phyloP scores from a whole-genome alignment of 2,797 vertebrate species.

The Geotrypetes seraphini region DNA sequence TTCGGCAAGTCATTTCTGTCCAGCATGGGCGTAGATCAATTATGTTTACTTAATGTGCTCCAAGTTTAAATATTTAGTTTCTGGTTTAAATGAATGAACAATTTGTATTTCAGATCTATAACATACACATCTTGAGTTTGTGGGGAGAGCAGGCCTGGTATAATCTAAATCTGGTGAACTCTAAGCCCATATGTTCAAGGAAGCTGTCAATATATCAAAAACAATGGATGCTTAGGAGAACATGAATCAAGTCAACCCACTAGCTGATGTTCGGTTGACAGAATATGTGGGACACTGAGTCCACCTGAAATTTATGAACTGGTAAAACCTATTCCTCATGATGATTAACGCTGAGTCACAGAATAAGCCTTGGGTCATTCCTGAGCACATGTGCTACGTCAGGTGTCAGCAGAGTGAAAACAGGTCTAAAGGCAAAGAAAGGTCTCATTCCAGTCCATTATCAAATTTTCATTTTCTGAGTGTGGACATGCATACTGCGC shows the following conservation, averaged over 20 bases:
- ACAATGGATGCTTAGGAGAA: conserved; percentile 14
- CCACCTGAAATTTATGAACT: conserved; percentile 54
- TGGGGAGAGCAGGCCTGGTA: not conserved
- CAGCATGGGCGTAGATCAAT: conserved; percentile 24
- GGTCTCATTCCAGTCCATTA: conserved; percentile 40
- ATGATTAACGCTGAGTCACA: conserved; percentile 49
- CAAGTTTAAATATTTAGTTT: conserved; percentile 33
- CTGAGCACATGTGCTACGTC: conserved; percentile 25
- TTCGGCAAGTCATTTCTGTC: conserved; percentile 20
- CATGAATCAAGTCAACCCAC: conserved; percentile 36
- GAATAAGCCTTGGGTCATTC: conserved; percentile 38
- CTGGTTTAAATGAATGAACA: conserved; percentile 9
- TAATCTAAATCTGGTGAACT: too few species aligned
- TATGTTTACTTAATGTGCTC: conserved; percentile 15
- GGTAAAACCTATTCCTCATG: conserved; percentile 45
- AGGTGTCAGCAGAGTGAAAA: conserved; percentile 59
- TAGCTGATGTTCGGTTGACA: conserved; percentile 41
- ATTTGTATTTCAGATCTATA: not conserved
- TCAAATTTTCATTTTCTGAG: conserved; percentile 43
- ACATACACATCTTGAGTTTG: not conserved
- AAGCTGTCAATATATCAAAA: conserved; percentile 28
- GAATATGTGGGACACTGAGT: conserved; percentile 43
- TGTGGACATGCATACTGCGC: conserved; percentile 32
- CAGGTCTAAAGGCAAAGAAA: conserved; percentile 43
- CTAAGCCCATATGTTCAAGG: conserved; percentile 6